Evolutionary conservation across 2,888 invertebrate species (phyloP).

Genomic region (Tiliacea citrago): DNA sequence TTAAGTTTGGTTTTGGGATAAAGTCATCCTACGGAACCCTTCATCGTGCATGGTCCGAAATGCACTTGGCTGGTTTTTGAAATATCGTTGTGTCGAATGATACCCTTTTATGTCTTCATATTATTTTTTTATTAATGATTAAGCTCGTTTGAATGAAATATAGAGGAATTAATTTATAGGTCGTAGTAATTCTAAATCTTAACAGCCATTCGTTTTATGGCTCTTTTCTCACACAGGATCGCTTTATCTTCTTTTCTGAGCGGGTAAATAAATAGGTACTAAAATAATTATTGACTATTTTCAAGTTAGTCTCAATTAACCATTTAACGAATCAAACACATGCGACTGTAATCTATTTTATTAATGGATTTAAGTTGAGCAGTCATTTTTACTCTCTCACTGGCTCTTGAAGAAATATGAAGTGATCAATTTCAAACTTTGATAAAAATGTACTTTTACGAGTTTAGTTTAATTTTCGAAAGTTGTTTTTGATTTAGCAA

Average conservation of each 20-base stretch:
- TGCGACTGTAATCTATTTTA: conserved; percentile 21
- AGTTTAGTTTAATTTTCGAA: conserved; percentile 1
- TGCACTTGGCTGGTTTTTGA: too few relatives aligned
- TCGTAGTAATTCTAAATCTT: conserved; percentile 50
- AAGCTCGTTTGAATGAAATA: conserved; percentile 49
- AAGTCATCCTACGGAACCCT: too few relatives aligned
- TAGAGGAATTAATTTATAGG: conserved; percentile 55
- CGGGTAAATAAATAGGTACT: conserved; percentile 35
- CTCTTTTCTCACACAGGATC: conserved; percentile 29
- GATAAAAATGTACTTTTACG: conserved; percentile 8
- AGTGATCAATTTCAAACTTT: conserved; percentile 28
- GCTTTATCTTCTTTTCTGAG: conserved; percentile 40
- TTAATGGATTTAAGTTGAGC: conserved; percentile 39
- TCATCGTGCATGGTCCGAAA: too few relatives aligned
- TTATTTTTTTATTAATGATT: conserved; percentile 45
- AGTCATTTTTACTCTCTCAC: conserved; percentile 33
- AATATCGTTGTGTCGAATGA: conserved; percentile 33
- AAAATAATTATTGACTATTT: conserved; percentile 45
- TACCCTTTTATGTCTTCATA: conserved; percentile 55
- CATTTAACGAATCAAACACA: conserved; percentile 40
- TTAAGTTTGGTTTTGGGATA: too few relatives aligned
- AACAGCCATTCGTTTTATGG: conserved; percentile 51
- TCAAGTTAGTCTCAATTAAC: conserved; percentile 41
- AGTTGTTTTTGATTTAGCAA: conserved; percentile 16
- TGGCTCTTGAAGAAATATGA: conserved; percentile 27